Conservation (phyloP, 2,888 invertebrate genomes). For the Apamea epomidion region DNA sequence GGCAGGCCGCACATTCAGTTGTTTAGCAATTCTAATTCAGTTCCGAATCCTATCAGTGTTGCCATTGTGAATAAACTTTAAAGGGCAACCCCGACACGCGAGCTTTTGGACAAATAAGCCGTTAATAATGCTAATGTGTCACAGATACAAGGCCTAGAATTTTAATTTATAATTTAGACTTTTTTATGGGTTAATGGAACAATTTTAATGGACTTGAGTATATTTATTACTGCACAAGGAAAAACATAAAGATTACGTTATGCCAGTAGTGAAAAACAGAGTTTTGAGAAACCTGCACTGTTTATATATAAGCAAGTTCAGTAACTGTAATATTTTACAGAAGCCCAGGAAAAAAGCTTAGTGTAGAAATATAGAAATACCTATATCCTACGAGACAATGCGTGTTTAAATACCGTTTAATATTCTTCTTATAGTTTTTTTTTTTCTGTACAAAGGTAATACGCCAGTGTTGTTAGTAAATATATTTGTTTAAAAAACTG, state of each 20-base stretch:
- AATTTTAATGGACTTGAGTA: constrained; percentile 11
- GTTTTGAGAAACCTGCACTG: background rate
- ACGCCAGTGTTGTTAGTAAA: background rate
- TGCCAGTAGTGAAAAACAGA: background rate
- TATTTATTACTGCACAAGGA: background rate
- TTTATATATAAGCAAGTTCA: background rate
- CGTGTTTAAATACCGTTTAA: background rate
- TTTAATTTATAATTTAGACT: constrained; percentile 38
- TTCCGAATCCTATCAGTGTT: constrained; percentile 70
- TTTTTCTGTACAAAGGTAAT: background rate
- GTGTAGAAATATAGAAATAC: background rate
- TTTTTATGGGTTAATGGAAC: constrained; percentile 14
- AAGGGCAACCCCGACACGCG: constrained; percentile 73
- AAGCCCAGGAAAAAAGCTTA: background rate
- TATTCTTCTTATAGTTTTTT: background rate
- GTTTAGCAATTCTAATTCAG: constrained; percentile 80
- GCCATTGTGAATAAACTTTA: constrained; percentile 72
- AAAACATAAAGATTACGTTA: background rate
- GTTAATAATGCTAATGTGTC: constrained; percentile 71
- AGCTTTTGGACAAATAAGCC: constrained; percentile 76
- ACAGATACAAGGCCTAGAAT: constrained; percentile 68
- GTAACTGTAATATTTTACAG: background rate
- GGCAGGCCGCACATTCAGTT: constrained; percentile 71
- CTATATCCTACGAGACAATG: background rate
- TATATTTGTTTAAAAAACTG: constrained; percentile 12